Evolutionary conservation across 2,113 vertebrate species (phyloP).

Genomic region (Dicentrarchus labrax): DNA sequence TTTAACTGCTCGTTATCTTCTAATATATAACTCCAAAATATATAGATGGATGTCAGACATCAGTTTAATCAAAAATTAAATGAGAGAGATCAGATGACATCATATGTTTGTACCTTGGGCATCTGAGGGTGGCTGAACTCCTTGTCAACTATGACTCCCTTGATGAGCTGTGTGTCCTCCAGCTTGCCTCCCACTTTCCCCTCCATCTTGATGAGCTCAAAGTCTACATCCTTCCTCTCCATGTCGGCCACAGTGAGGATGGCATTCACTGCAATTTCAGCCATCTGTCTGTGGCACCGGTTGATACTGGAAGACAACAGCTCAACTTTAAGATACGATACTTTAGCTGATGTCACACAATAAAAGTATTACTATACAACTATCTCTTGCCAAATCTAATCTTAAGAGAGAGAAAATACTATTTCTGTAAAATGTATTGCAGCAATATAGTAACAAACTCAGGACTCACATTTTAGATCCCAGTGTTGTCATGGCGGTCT

Average conservation of each 20-base stretch:
- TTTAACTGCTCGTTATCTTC: neutral
- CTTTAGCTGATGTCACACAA: neutral
- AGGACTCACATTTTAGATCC: conserved; percentile 96
- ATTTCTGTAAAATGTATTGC: neutral
- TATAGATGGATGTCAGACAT: neutral
- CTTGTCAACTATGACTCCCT: conserved; percentile 98
- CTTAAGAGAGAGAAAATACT: neutral
- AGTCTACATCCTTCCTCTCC: conserved; percentile 98
- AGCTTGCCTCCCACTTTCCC: conserved; percentile 97
- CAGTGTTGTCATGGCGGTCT: conserved; percentile 97
- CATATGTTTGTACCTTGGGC: conserved; percentile 89
- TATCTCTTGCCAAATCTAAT: neutral
- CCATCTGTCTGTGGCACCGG: conserved; percentile 98
- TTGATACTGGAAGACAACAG: conserved; percentile 88
- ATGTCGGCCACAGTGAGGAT: conserved; percentile 96
- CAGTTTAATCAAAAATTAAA: neutral
- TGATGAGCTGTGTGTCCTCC: conserved; percentile 96
- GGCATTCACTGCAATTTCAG: conserved; percentile 96
- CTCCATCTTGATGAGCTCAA: conserved; percentile 99
- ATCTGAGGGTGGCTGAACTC: conserved; percentile 99
- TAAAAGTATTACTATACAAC: neutral
- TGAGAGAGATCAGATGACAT: neutral
- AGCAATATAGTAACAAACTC: neutral
- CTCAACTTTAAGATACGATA: neutral
- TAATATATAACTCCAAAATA: neutral